phyloP scores from a whole-genome alignment of 1,140 invertebrate species.

The Solen grandis region DNA sequence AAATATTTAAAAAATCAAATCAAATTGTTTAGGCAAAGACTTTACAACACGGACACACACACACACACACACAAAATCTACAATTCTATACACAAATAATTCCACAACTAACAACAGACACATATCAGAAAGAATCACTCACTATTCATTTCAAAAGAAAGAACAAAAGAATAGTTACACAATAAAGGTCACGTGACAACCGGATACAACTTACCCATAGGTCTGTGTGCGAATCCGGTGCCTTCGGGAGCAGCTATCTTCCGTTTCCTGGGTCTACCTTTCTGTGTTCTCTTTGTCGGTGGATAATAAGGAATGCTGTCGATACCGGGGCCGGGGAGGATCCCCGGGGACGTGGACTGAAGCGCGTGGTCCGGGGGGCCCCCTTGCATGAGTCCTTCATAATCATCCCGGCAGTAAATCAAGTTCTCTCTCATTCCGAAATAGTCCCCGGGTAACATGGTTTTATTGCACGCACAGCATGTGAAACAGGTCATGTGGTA shows the following conservation, averaged over 20 bases:
- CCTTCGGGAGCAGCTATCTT: conserved; percentile 82
- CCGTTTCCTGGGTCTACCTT: conserved; percentile 91
- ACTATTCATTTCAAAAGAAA: no score
- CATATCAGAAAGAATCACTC: no score
- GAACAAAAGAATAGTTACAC: no score
- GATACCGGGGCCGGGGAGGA: conserved; percentile 19
- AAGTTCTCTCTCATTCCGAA: conserved; percentile 85
- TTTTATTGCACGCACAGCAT: conserved; percentile 84
- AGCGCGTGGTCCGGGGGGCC: not conserved
- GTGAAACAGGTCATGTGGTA: conserved; percentile 72
- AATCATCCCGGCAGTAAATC: conserved; percentile 81
- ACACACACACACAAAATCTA: no score
- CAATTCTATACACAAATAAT: no score
- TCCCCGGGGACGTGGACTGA: conserved; percentile 23
- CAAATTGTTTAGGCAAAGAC: no score
- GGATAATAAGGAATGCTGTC: conserved; percentile 81
- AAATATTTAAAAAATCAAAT: no score
- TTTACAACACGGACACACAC: no score
- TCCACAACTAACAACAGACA: no score
- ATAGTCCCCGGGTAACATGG: conserved; percentile 87
- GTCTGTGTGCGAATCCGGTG: conserved; percentile 49
- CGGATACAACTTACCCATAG: conserved; percentile 54
- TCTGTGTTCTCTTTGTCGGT: conserved; percentile 86
- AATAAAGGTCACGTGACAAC: not conserved
- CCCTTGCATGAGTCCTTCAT: conserved; percentile 67